A percentile compares a stretch with the other conserved stretches of the same genome.
Evolutionary conservation across 2,113 vertebrate species (phyloP).

Genomic region (Saccopteryx bilineata): DNA sequence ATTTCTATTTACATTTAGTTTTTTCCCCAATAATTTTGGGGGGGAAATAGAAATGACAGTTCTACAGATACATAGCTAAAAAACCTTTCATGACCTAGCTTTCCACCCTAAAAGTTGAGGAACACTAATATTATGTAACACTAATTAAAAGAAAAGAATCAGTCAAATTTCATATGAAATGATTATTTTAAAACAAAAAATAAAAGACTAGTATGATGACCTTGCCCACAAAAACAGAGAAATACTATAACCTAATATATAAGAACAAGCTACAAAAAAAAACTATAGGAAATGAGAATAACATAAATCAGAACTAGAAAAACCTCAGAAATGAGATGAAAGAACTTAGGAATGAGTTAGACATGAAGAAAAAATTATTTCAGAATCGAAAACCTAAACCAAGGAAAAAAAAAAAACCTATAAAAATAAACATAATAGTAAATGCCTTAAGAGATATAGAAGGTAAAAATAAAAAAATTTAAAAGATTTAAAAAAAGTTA

Average conservation of each 20-base stretch:
- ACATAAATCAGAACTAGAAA: slow-evolving; percentile 45
- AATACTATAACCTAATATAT: background rate
- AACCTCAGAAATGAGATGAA: slow-evolving; percentile 18
- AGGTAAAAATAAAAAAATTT: background rate
- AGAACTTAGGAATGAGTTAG: background rate
- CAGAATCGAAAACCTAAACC: slow-evolving; percentile 23
- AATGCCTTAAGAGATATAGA: background rate
- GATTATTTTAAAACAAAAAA: slow-evolving; percentile 10
- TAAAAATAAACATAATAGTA: background rate
- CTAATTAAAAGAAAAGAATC: slow-evolving; percentile 24
- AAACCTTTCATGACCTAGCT: background rate
- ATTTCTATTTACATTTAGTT: background rate
- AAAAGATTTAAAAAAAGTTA: background rate
- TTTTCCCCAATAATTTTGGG: background rate
- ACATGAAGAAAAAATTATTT: slow-evolving; percentile 1
- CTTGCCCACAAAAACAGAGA: slow-evolving; percentile 50
- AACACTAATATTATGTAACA: background rate
- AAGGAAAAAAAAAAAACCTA: background rate
- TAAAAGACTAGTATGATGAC: background rate
- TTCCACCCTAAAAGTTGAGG: background rate
- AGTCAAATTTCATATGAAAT: background rate
- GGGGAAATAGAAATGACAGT: background rate
- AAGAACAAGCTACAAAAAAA: background rate
- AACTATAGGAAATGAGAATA: background rate
- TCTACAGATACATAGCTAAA: background rate